Conservation (phyloP, 2,888 invertebrate genomes). For the Byasa hedistus region DNA sequence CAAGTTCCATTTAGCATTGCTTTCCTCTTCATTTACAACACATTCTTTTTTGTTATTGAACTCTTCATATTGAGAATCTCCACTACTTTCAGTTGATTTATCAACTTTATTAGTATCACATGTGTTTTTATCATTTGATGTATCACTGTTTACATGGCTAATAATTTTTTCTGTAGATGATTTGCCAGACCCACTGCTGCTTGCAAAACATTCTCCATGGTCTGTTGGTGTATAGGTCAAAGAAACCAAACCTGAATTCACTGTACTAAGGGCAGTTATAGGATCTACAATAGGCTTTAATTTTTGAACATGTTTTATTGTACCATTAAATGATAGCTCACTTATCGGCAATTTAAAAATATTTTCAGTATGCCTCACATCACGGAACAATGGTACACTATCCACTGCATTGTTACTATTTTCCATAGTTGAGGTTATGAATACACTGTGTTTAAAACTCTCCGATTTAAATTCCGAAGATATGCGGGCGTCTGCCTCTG, state of each 20-base stretch:
- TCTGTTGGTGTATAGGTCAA: constrained; percentile 44
- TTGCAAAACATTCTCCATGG: constrained; percentile 16
- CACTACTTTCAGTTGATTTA: constrained; percentile 57
- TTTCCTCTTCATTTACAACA: constrained; percentile 46
- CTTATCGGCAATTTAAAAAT: constrained; percentile 73
- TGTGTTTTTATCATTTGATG: constrained; percentile 43
- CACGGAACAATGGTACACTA: constrained; percentile 65
- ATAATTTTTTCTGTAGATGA: constrained; percentile 33
- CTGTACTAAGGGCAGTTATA: constrained; percentile 59
- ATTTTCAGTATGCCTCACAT: constrained; percentile 56
- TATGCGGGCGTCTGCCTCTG: constrained; percentile 49
- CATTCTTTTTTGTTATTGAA: constrained; percentile 46
- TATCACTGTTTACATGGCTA: constrained; percentile 29
- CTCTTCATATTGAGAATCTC: constrained; percentile 60
- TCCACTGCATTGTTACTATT: constrained; percentile 77
- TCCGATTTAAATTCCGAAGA: constrained; percentile 63
- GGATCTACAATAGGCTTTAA: constrained; percentile 73
- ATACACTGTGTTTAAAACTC: constrained; percentile 58
- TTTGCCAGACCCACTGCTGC: constrained; percentile 17
- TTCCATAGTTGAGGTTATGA: constrained; percentile 76
- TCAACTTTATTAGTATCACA: constrained; percentile 44
- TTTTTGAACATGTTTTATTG: constrained; percentile 71
- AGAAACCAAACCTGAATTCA: constrained; percentile 41
- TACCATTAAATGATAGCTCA: constrained; percentile 74
- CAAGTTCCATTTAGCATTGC: constrained; percentile 59